phyloP scores from a whole-genome alignment of 2,113 vertebrate species.

The Epinephelus cyanopodus region DNA sequence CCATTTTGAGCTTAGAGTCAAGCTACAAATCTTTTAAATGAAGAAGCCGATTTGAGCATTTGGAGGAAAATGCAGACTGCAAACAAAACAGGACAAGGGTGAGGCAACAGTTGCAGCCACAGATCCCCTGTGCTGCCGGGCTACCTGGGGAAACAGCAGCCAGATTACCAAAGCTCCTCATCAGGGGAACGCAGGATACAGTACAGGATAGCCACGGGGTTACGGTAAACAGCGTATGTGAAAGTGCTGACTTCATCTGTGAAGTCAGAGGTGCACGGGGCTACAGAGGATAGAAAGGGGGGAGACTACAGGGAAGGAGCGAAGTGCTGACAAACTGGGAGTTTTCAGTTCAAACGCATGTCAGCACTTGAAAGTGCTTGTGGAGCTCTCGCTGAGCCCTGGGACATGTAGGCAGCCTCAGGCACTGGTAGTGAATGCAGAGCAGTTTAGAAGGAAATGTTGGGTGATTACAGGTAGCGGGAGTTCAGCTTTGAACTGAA shows the following conservation, averaged over 20 bases:
- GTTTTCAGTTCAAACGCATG: conserved; percentile 74
- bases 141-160: conserved; percentile 27
- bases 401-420: conserved; percentile 62
- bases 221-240: conserved; percentile 32
- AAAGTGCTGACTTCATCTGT: conserved; percentile 74
- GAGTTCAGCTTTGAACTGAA: conserved; percentile 25
- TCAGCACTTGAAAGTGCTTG: conserved; percentile 76
- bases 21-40: not conserved
- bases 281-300: conserved; percentile 37
- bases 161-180: conserved; percentile 20
- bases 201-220: conserved; percentile 45
- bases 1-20: conserved; percentile 9
- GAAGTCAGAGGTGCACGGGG: conserved; percentile 54
- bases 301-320: conserved; percentile 60
- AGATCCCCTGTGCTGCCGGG: not conserved
- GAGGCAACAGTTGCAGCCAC: not conserved
- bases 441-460: conserved; percentile 51
- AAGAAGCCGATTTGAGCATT: not conserved
- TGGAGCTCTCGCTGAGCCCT: conserved; percentile 64
- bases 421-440: conserved; percentile 65
- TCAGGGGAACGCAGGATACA: conserved; percentile 12
- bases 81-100: conserved; percentile 7
- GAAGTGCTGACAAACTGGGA: conserved; percentile 77
- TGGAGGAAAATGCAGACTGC: not conserved
- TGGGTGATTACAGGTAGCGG: conserved; percentile 60